phyloP scores from a whole-genome alignment of 2,797 vertebrate genomes.

The Sylvia borin region DNA sequence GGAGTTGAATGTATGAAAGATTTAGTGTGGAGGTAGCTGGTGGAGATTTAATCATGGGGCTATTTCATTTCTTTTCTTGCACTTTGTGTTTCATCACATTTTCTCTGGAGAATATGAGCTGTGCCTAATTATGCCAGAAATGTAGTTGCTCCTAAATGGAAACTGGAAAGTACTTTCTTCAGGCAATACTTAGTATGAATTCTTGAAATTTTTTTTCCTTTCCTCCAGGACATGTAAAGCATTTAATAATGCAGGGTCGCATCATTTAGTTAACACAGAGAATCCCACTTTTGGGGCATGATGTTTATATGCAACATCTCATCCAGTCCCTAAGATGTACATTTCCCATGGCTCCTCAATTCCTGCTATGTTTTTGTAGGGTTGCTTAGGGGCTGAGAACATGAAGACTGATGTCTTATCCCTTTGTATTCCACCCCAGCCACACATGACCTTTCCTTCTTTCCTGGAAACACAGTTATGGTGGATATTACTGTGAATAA shows the following conservation, averaged over 20 bases:
- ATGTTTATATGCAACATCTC: background rate
- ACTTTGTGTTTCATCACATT: background rate
- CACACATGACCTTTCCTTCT: background rate
- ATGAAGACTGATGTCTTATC: background rate
- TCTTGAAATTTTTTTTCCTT: background rate
- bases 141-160: background rate
- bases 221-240: constrained; percentile 9
- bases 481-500: background rate
- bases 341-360: background rate
- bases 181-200: constrained; percentile 6
- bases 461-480: background rate
- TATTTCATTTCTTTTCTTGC: constrained; percentile 21
- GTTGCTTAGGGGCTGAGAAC: background rate
- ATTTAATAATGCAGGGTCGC: background rate
- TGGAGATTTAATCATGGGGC: constrained; percentile 26
- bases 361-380: background rate
- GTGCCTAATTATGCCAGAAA: constrained; percentile 45
- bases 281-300: background rate
- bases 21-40: background rate
- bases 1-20: constrained; percentile 12
- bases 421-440: background rate
- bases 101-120: constrained; percentile 35
- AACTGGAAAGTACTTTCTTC: constrained; percentile 31
- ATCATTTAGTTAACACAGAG: background rate
- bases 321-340: background rate